Evolutionary conservation across 2,113 vertebrate species (phyloP).

Genomic region (Odontesthes bonariensis): DNA sequence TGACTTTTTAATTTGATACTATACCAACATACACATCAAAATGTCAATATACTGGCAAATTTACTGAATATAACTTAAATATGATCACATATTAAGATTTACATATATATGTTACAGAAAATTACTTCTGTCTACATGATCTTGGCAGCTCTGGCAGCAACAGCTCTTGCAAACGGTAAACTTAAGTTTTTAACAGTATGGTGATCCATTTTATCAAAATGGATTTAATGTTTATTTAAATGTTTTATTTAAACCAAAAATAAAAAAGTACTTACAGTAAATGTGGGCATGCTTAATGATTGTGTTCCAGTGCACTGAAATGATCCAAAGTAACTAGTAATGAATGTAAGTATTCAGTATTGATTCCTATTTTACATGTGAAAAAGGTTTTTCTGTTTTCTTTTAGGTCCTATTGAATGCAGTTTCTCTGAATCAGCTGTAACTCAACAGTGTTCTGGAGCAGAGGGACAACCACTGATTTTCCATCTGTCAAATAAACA

Average conservation of each 20-base stretch:
- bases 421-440: slow-evolving; percentile 1
- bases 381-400: background rate
- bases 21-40: too few relatives aligned
- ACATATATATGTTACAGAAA: slow-evolving; percentile 13
- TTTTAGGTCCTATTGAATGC: slow-evolving; percentile 22
- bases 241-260: too few relatives aligned
- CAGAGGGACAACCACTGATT: slow-evolving; percentile 29
- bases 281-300: background rate
- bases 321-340: background rate
- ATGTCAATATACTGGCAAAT: too few relatives aligned
- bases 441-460: slow-evolving; percentile 23
- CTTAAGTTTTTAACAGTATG: background rate
- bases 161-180: slow-evolving; percentile 40
- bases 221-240: too few relatives aligned
- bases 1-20: background rate
- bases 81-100: background rate
- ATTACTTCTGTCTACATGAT: slow-evolving; percentile 34
- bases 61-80: accelerated
- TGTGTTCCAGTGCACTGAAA: background rate
- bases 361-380: background rate
- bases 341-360: background rate
- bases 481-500: slow-evolving; percentile 26
- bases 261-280: background rate
- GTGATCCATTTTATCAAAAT: too few relatives aligned
- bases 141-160: slow-evolving; percentile 1